Evolutionary conservation across 2,113 vertebrate genomes (phyloP).

Genomic region (Gopherus flavomarginatus): DNA sequence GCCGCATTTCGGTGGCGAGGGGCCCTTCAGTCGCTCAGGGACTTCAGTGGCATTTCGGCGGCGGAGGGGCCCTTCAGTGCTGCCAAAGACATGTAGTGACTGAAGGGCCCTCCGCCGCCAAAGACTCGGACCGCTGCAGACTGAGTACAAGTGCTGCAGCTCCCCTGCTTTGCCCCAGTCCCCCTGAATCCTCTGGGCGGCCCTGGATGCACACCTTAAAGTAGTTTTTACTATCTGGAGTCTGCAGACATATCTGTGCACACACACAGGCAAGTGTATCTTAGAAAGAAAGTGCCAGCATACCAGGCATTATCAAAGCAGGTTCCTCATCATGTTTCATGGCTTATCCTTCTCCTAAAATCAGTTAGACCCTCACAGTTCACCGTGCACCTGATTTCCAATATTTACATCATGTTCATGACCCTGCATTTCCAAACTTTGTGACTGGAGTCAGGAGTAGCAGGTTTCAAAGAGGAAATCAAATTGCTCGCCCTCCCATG

Average conservation of each 20-base stretch:
- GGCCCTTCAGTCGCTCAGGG: no score
- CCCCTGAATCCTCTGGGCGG: no score
- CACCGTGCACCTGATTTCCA: slow-evolving; percentile 31
- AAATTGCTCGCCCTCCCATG: accelerated
- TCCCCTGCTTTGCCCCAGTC: no score
- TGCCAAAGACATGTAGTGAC: no score
- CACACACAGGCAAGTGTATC: slow-evolving; percentile 26
- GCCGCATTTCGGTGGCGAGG: no score
- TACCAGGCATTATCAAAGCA: slow-evolving; percentile 41
- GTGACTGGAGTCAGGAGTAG: neutral
- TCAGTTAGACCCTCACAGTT: slow-evolving; percentile 38
- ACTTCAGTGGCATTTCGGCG: no score
- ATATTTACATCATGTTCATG: neutral
- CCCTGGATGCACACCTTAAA: neutral
- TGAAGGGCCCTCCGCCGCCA: no score
- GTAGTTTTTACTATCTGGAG: slow-evolving; percentile 37
- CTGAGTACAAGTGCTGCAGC: no score
- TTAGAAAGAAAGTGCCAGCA: slow-evolving; percentile 49
- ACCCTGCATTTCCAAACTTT: neutral
- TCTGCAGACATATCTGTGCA: slow-evolving; percentile 31
- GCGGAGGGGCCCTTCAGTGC: no score
- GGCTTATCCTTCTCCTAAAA: slow-evolving; percentile 28
- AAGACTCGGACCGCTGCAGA: no score
- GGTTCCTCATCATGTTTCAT: slow-evolving; percentile 28
- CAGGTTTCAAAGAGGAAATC: neutral